A percentile compares a stretch with the other conserved stretches of the same genome.
Evolutionary conservation across 2,797 vertebrate species (phyloP).

Genomic region (Tragelaphus eurycerus): DNA sequence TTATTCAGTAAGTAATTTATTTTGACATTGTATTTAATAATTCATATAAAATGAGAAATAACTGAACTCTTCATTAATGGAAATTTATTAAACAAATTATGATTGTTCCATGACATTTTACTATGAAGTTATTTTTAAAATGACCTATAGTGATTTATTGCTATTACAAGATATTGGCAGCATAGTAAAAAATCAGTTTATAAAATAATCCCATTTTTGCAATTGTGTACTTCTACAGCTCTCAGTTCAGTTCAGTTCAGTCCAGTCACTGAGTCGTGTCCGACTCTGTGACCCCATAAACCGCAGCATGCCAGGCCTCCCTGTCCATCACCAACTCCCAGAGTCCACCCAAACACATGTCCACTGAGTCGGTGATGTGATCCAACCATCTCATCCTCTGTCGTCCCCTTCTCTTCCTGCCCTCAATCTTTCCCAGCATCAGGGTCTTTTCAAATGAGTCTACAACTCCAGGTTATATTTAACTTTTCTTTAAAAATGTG

Average conservation of each 20-base stretch:
- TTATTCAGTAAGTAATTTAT: neutral
- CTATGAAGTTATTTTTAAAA: neutral
- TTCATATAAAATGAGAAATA: slow-evolving; percentile 9
- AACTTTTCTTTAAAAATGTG: neutral
- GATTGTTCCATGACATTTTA: slow-evolving; percentile 8
- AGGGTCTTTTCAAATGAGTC: no score
- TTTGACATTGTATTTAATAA: neutral
- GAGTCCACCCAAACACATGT: no score
- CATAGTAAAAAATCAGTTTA: neutral
- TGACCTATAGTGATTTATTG: neutral
- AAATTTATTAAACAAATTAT: neutral
- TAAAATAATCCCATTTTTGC: neutral
- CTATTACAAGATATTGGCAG: neutral
- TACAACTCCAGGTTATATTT: neutral
- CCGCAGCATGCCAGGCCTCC: no score
- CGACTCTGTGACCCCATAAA: no score
- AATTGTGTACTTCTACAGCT: neutral
- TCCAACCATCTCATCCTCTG: no score
- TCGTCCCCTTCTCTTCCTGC: no score
- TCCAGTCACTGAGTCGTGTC: no score
- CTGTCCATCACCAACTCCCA: no score
- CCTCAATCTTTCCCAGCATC: no score
- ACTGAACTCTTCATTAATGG: neutral
- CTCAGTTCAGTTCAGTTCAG: no score
- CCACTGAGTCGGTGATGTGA: no score